Base-by-base conservation (phyloP, 1,140 invertebrate genomes). In the Odontomachus brunneus region DNA sequence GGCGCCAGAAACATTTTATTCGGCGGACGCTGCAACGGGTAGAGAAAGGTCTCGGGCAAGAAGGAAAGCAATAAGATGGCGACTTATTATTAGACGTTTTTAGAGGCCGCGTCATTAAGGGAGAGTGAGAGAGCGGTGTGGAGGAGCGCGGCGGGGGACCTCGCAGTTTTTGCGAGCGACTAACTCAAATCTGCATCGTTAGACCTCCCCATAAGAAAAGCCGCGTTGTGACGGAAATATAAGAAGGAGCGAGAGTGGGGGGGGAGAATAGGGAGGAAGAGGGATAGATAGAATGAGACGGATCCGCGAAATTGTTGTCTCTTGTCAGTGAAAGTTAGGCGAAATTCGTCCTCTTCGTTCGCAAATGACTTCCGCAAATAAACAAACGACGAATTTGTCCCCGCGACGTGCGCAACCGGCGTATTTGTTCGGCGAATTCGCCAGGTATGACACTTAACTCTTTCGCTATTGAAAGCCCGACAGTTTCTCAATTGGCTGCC, bases 371-470 rank as follows among this genome's bases (percentile, higher is more conserved):
- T 75, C 19, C 57, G 49, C 63, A 69, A 69, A 78, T 69, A 78
- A 78, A 78, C 65, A 78, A 69, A 57, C 62, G 62, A 33, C 49
- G 26, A 69, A 78, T 78, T 69, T 66, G 73, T 66, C 62, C 62
- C 62, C 26, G 48, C 44, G 60, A 76, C 49, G 29, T 76, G 63
- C 63, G 75, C 75, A 69, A 78, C 49, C 62, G 44, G 26, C 29
- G 29, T 69, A 55, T 78, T 57, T 78, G 75, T 78, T 78, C 63
- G 55, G 22, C 49, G 29, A 78, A 49, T 78, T 78, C 51, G 33
- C 75, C 57, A 69, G 55, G 63, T 76, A 69, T 78, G 63, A 69
- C 74, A 76, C 63, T 78, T 67, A 78, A 78, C 22, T 78, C 75
- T 78, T 66, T 76, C 19, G 60, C 62, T 69, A 69, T 78, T 78